phyloP scores from a whole-genome alignment of 2,797 vertebrate genomes.

The Paramormyrops hopkinsi region DNA sequence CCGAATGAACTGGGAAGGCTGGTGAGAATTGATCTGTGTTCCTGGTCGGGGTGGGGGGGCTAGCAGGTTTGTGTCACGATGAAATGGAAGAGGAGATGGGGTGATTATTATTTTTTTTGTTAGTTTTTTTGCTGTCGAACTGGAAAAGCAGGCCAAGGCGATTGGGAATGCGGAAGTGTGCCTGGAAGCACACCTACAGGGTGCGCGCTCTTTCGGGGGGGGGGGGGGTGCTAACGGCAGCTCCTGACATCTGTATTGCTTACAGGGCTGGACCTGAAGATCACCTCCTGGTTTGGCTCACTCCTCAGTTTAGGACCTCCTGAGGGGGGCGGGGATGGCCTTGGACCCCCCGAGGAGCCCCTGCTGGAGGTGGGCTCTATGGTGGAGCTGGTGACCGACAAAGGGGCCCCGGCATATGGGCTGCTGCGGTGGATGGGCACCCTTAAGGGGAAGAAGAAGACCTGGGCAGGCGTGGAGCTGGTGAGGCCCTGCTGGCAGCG shows the following conservation, averaged over 20 bases:
- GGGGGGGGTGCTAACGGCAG: constrained; percentile 24
- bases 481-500: constrained; percentile 40
- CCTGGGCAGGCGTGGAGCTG: constrained; percentile 65
- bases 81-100: not conserved
- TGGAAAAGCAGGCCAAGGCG: constrained; percentile 46
- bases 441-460: constrained; percentile 41
- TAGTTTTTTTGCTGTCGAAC: constrained; percentile 25
- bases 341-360: not conserved
- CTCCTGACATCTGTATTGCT: not conserved
- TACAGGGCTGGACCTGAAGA: constrained; percentile 42
- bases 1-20: not conserved
- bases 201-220: not conserved
- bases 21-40: not conserved
- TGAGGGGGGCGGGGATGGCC: constrained; percentile 14
- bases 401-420: constrained; percentile 53
- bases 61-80: not conserved
- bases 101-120: not conserved
- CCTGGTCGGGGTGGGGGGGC: not conserved
- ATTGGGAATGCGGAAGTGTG: constrained; percentile 33
- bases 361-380: constrained; percentile 60
- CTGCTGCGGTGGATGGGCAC: constrained; percentile 63
- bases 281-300: constrained; percentile 46
- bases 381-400: constrained; percentile 57
- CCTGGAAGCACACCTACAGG: constrained; percentile 33
- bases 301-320: constrained; percentile 39